Evolutionary conservation across 2,797 vertebrate genomes (phyloP), one percentile per base, ranked within the genome.

Genomic region (Schizopygopsis pylzovi): DNA sequence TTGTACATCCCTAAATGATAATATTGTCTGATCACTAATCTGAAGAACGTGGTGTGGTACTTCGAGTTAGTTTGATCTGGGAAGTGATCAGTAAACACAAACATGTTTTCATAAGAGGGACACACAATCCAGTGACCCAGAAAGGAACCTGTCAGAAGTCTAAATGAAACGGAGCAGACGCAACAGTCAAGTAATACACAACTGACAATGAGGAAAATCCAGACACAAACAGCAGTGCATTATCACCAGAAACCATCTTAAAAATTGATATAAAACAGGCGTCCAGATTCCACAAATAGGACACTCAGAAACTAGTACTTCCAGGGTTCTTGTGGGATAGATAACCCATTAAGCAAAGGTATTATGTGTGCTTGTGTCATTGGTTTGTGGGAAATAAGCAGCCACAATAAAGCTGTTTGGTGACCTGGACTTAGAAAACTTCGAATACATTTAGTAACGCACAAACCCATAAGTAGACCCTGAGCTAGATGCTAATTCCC

Each of bases 121-220:
- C 33, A 33, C n/a, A 54, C 37, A 59, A 39, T 16, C 54, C 15
- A n/a, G 11, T 10, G 33, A 41, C 33, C 79, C 85, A 84, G 82
- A 84, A 75, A 56, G 73, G 61, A 87, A 79, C 45, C 28, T 56
- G 63, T 86, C 68, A 86, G 82, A 82, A 76, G 83, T 79, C n/a
- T 52, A 79, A 70, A 78, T 43, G n/a, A 65, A 59, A 84, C 59
- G 0, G 37, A 80, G 67, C 75, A 70, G 79, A 84, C 37, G 70
- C 70, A 67, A 80, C 41, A 41, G 80, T 71, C 49, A 68, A 39
- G 28, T 8, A n/a, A 22, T n/a, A 81, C 65, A 81, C n/a, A 47
- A 54, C 45, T 47, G 65, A 67, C 33, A 56, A 78, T 37, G 68
- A 37, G 28, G n/a, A 83, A 70, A 85, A 37, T 39, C 39, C 33